A percentile compares a stretch with the other conserved stretches of the same genome.
These are phyloP conservation scores for Eucriotettix oculatus DNA, from an alignment of 2,888 invertebrate genomes.

Conservation along the genomic window DNA sequence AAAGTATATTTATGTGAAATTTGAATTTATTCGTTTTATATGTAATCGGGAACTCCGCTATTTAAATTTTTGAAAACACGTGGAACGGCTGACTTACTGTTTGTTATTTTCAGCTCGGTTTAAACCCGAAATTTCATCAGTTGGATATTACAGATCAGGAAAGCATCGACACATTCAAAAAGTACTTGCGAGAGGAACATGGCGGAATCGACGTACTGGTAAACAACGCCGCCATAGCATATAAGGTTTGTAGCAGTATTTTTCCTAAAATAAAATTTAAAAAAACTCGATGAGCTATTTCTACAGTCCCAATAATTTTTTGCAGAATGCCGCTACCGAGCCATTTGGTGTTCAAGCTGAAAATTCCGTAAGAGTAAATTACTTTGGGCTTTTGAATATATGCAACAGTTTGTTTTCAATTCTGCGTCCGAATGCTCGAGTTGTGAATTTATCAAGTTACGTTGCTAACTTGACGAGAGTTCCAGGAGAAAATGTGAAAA, in stretches of 20 bases:
- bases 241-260: constrained; percentile 25
- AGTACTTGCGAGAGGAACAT: constrained; percentile 40
- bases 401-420: constrained; percentile 57
- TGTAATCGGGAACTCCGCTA: too few relatives aligned
- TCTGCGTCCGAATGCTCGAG: constrained; percentile 47
- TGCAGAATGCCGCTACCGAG: constrained; percentile 33
- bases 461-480: constrained; percentile 44
- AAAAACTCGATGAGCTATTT: too few relatives aligned
- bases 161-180: constrained; percentile 40
- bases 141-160: constrained; percentile 45
- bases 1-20: too few relatives aligned
- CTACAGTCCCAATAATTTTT: not conserved
- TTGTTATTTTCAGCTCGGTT: constrained; percentile 19
- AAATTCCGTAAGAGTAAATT: constrained; percentile 51
- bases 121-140: constrained; percentile 40
- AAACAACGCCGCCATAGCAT: constrained; percentile 63
- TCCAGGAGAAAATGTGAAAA: constrained; percentile 36
- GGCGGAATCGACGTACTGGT: constrained; percentile 55
- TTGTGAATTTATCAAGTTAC: constrained; percentile 59
- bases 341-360: constrained; percentile 51
- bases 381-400: constrained; percentile 42
- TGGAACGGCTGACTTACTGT: not conserved
- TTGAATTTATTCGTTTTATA: too few relatives aligned
- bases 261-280: too few relatives aligned
- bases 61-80: not conserved